Base-by-base conservation (phyloP, 1,140 invertebrate species). In the Monomorium pharaonis region DNA sequence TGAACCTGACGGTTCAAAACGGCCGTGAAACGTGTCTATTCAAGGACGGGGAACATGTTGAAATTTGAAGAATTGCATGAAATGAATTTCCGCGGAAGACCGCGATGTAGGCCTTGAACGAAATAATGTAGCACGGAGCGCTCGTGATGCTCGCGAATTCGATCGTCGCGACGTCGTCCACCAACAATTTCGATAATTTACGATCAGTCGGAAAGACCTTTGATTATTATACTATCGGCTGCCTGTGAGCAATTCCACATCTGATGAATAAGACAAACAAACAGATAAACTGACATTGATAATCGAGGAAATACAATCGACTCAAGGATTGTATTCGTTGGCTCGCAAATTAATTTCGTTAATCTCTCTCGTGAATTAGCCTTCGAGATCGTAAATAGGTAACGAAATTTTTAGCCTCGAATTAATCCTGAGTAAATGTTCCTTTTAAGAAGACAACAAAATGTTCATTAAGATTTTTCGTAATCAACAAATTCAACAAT, bases 131-230 rank as follows among this genome's bases (percentile, higher is more conserved):
- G 21, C 37, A 18, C 37, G 18, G 4, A 18, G 3, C 14, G n/a
- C 30, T 37, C 44, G 49, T 6, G 10, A 42, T 65, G 62, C n/a
- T n/a, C n/a, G n/a, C n/a, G 33, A 65, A 65, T 65, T 67, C 44
- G 76, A 78, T 67, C 44, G 42, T n/a, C n/a, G 42, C 76, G 42
- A 78, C 21, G 60, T 78, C 44, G 27, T 30, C 51, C 76, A 62
- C 16, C 12, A 78, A 65, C 44, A 67, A 67, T 67, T 67, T 78
- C 76, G 60, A 78, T 78, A 67, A 78, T 67, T 78, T 67, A 78
- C n/a, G 27, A 67, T 67, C 14, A 5, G 4, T 9, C 60, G 27
- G 58, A 14, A 65, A 78, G 56, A 9, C 60, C 60, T 78, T 67
- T 67, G 76, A 78, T 67, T 51, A 51, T 4, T 18, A 14, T 63